Conservation (phyloP, 2,888 invertebrate genomes). For the Hybos culiciformis region DNA sequence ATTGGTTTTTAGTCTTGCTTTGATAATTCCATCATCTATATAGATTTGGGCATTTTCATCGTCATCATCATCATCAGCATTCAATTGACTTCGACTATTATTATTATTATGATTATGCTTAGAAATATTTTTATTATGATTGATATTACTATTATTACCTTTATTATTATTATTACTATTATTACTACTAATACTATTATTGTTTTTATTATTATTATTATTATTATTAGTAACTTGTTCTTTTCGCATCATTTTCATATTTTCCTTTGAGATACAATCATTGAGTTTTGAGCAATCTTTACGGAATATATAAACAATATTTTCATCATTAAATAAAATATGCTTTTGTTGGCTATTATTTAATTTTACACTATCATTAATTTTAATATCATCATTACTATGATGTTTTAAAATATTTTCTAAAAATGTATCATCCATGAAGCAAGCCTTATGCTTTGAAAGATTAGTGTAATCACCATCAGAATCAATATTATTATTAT, state of each 20-base stretch:
- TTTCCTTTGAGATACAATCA: no score
- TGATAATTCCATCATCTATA: constrained; percentile 8
- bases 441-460: constrained; percentile 9
- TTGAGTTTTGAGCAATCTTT: no score
- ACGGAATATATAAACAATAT: constrained; percentile 33
- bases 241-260: no score
- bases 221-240: constrained; percentile 23
- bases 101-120: constrained; percentile 8
- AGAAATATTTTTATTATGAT: constrained; percentile 1
- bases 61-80: neutral
- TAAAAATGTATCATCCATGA: constrained; percentile 24
- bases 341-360: constrained; percentile 20
- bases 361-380: constrained; percentile 12
- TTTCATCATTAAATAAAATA: constrained; percentile 34
- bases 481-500: constrained; percentile 17
- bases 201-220: neutral
- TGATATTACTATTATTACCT: neutral
- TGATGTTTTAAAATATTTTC: constrained; percentile 18
- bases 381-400: neutral
- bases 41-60: neutral
- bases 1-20: constrained; percentile 11
- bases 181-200: neutral
- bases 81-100: constrained; percentile 7
- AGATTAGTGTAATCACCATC: neutral
- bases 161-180: neutral